Base-by-base conservation (phyloP, 2,113 vertebrate genomes). In the Rhegmatorhina hoffmannsi region DNA sequence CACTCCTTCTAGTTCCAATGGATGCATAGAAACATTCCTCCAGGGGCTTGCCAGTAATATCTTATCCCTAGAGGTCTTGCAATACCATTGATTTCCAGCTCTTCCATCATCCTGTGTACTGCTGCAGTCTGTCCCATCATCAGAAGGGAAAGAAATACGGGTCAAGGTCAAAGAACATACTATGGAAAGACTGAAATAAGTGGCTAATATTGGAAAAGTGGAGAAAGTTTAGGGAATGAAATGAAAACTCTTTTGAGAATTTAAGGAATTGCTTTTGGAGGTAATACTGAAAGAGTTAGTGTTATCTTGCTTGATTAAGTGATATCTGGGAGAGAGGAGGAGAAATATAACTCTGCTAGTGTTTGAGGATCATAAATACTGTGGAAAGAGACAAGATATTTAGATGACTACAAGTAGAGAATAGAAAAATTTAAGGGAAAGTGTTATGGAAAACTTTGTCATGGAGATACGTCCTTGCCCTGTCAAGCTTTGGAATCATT, bases 401-500 rank as follows among this genome's bases (percentile, higher is more conserved):
- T 76, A 88, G 85, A 64, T 86, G n/a, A 60, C 21, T 84, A 31
- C 55, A 78, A 81, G 17, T 26, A 77, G 7, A 76, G 36, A 90
- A 84, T 5, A 78, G 60, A 77, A 82, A 95, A 92, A 86, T 19
- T 69, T 68, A 78, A 75, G 40, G 34, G 23, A 53, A 91, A 78
- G 28, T 67, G 34, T 81, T 68, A 59, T 64, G 79, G 93, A 92
- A 94, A 88, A 90, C 64, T 74, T 95, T 88, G 50, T 83, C 73
- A n/a, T 2, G 2, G 59, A 83, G 28, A 63, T 74, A 28, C 34
- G 92, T 84, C 92, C 89, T 95, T 93, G 79, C 44, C 49, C 80
- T 94, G 80, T 90, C 78, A 70, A 69, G 55, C 63, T 80, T 74
- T 92, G 73, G 90, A 95, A 84, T 96, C 17, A 78, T 96, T 94